A percentile compares a stretch with the other conserved stretches of the same genome.
Conservation (phyloP, 2,888 invertebrate species). For the Azorinus chamasolen region DNA sequence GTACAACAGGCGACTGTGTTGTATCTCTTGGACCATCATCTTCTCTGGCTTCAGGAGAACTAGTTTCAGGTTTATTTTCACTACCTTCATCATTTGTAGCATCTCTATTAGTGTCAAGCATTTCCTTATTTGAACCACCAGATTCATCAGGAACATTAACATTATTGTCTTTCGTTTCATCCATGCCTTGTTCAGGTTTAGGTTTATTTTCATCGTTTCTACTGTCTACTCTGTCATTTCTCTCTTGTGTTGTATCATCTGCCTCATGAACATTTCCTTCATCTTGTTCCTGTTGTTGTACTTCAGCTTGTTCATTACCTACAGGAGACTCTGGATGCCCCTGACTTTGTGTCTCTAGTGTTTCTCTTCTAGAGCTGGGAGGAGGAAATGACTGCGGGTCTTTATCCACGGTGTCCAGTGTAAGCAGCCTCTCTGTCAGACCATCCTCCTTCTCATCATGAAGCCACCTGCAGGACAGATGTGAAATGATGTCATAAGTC, state of each 20-base stretch:
- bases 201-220: background rate
- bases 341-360: background rate
- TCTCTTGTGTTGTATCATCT: constrained; percentile 6
- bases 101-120: too few relatives aligned
- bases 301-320: background rate
- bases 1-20: too few relatives aligned
- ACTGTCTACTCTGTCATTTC: constrained; percentile 6
- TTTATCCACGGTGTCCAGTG: constrained; percentile 64
- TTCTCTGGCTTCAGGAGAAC: constrained; percentile 5
- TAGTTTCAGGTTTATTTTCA: constrained; percentile 3
- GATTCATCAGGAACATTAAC: background rate
- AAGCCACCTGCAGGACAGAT: constrained; percentile 60
- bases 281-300: background rate
- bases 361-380: background rate
- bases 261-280: background rate
- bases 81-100: background rate
- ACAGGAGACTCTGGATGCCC: background rate
- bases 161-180: background rate
- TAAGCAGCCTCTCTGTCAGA: constrained; percentile 72
- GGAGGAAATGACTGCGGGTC: constrained; percentile 2
- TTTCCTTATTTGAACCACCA: too few relatives aligned
- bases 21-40: background rate
- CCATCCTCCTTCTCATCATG: constrained; percentile 76
- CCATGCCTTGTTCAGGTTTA: constrained; percentile 4
- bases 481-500: too few relatives aligned